Base-by-base conservation (phyloP, 2,888 invertebrate genomes). In the Pteria penguin region DNA sequence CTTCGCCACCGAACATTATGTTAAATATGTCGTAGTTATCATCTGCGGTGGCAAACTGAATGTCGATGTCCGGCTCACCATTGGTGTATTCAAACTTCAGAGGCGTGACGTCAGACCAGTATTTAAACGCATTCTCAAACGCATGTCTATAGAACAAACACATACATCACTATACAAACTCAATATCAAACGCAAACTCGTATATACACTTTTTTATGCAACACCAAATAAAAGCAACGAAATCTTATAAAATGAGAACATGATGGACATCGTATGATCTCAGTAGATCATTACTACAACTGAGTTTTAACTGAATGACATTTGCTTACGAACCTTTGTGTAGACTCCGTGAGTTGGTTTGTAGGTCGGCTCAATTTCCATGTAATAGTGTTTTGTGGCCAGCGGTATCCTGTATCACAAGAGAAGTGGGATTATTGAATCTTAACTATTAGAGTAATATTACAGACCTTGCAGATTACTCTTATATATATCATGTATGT, bases 1-100 rank as follows among this genome's bases (percentile, higher is more conserved):
- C 88, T 82, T 65, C 61, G 18, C 90, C 89, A 72, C 90, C 90
- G 80, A 90, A 90, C n/a, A n/a, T n/a, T 2, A 83, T 76, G 61
- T 89, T 87, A 4, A 67, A 66, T 18, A 55, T 57, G 1, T 86
- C 87, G 62, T 90, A 90, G 4, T 87, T 88, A 78, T 90, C 90
- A 33, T 86, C 75, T 22, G 84, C 79, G 8, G 58, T 60, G 0
- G 75, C 86, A 80, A 90, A 90, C 66, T 81, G 75, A 31, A 90
- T 86, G 22, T 85, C 79, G 36, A 90, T 86, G 71, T 90, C 87
- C 1, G 87, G 79, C 1, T 75, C 67, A 5, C 73, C 78, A 2
- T 63, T 22, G 0, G 80, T 80, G n/a, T 85, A 76, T 11, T 62
- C 33, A 62, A 88, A 83, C 5, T 54, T 76, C 54, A 90, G 75